These are phyloP conservation scores for Mythimna vitellina DNA, from an alignment of 2,888 invertebrate genomes.

Conservation along the genomic window DNA sequence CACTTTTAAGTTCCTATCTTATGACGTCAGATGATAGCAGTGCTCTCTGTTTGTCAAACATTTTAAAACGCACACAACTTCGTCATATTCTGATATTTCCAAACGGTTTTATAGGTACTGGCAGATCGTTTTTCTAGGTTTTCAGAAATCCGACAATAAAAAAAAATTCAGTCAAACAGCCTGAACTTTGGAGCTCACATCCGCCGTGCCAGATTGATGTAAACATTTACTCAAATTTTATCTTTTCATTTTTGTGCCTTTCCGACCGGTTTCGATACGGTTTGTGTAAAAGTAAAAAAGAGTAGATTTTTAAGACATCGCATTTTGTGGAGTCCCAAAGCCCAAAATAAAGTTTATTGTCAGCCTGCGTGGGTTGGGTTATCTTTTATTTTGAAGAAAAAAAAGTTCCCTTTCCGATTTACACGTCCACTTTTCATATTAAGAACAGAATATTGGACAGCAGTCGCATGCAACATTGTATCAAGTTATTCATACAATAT, in stretches of 20 bases:
- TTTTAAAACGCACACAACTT: not conserved
- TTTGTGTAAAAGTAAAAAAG: conserved; percentile 78
- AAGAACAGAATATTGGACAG: conserved; percentile 41
- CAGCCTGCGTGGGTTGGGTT: conserved; percentile 78
- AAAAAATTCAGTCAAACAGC: not conserved
- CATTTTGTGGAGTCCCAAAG: conserved; percentile 80
- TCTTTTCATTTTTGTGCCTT: conserved; percentile 75
- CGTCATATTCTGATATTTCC: not conserved
- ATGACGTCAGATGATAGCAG: not conserved
- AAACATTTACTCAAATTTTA: conserved; percentile 71
- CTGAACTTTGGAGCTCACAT: conserved; percentile 56
- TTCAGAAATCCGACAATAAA: not conserved
- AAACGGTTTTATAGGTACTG: not conserved
- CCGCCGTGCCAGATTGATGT: conserved; percentile 65
- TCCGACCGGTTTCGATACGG: conserved; percentile 77
- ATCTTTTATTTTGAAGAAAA: conserved; percentile 68
- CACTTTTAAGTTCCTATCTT: no score
- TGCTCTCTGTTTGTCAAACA: not conserved
- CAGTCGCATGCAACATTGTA: conserved; percentile 57
- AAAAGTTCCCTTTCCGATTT: conserved; percentile 41
- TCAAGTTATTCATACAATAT: conserved; percentile 44
- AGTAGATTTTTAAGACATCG: conserved; percentile 75
- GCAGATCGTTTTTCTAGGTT: not conserved
- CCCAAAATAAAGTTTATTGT: conserved; percentile 87
- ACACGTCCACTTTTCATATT: conserved; percentile 60